Evolutionary conservation across 1,140 invertebrate genomes (phyloP), one percentile per base, ranked within the genome.

Genomic region (Contarinia nasturtii): DNA sequence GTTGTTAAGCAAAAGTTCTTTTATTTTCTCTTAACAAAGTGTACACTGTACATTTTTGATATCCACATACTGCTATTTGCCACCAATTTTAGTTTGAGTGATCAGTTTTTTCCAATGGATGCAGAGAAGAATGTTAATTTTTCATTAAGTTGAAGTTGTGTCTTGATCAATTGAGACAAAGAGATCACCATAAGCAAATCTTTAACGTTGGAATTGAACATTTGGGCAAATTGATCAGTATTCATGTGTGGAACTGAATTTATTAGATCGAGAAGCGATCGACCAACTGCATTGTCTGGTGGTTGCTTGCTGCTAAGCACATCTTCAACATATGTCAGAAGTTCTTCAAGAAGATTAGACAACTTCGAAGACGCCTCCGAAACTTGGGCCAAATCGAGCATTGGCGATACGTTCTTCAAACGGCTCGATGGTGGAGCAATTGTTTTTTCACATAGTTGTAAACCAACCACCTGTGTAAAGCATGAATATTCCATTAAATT

Each of bases 151-250:
- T 90, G 85, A 51, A 96, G 71, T 67, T 97, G 91, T 7, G 89
- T 91, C 68, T 92, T 90, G 51, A 91, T 91, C n/a, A 97, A 71
- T 61, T 96, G 91, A 8, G 90, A 86, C 20, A 97, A 70, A 36
- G 92, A 93, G 52, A 93, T 80, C 43, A 96, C 90, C 92, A 96
- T 94, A 40, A 97, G 68, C 49, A 96, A 73, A 73, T 97, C 92
- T 67, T 95, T 95, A 57, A 95, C 85, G 63, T 92, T 92, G 52
- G 87, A 85, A 56, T 92, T 94, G 58, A 96, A 82, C 84, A 95
- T 93, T 51, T 87, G 78, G 19, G 90, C 87, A 65, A 96, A 94
- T 58, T 91, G 80, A 59, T 91, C 86, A 34, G 77, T 74, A 17
- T 77, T 76, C 74, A 95, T 88, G 60, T 88, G 83, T 17, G 92